phyloP scores from a whole-genome alignment of 1,140 invertebrate genomes.

The Anthonomus grandis region DNA sequence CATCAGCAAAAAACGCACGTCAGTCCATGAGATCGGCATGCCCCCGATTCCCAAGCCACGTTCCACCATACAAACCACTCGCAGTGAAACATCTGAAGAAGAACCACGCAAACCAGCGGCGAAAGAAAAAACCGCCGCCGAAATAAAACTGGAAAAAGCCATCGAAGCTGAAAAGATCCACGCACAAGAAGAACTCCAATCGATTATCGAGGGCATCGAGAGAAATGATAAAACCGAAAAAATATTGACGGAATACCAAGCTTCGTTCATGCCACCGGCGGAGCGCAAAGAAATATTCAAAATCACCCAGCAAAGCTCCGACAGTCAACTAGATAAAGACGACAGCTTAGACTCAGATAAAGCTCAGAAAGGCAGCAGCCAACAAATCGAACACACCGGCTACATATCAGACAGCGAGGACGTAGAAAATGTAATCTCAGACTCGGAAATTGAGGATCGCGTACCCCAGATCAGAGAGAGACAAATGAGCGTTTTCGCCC shows the following conservation, averaged over 20 bases:
- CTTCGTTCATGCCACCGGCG: slow-evolving; percentile 39
- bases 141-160: slow-evolving; percentile 26
- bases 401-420: slow-evolving; percentile 48
- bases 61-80: slow-evolving; percentile 31
- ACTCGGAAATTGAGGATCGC: slow-evolving; percentile 48
- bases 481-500: slow-evolving; percentile 47
- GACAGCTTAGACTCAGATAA: slow-evolving; percentile 44
- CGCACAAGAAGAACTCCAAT: slow-evolving; percentile 26
- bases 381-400: slow-evolving; percentile 43
- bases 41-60: slow-evolving; percentile 50
- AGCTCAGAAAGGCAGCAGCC: slow-evolving; percentile 35
- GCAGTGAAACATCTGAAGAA: slow-evolving; percentile 9
- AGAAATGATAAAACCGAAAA: slow-evolving; percentile 21
- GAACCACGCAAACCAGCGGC: too few relatives aligned
- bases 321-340: slow-evolving; percentile 23
- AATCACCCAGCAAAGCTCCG: slow-evolving; percentile 24
- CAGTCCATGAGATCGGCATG: slow-evolving; percentile 38
- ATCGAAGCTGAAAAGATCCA: slow-evolving; percentile 19
- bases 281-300: slow-evolving; percentile 29
- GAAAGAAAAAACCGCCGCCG: slow-evolving; percentile 24
- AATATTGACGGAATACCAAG: slow-evolving; percentile 42
- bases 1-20: slow-evolving; percentile 36
- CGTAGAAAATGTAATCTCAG: slow-evolving; percentile 47
- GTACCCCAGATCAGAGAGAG: slow-evolving; percentile 46
- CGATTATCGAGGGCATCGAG: slow-evolving; percentile 29